Percentiles rank a stretch among this genome's conserved stretches.
These are phyloP conservation scores for Xiphorhynchus erythropygius DNA, from an alignment of 2,797 vertebrate genomes.

Conservation along the genomic window DNA sequence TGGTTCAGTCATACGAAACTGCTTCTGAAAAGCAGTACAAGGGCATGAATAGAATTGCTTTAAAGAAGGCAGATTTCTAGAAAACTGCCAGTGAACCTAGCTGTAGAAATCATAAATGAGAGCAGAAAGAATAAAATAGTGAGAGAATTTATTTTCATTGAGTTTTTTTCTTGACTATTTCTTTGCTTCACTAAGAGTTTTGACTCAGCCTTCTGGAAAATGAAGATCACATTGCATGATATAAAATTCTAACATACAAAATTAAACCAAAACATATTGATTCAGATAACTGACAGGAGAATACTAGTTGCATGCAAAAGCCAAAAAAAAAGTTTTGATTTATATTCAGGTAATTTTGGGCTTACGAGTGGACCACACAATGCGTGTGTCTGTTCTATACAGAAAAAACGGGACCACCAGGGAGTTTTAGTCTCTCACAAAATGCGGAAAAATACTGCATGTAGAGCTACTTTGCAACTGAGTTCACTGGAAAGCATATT, in stretches of 20 bases:
- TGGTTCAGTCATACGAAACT: neutral
- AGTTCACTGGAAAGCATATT: neutral
- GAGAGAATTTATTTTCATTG: neutral
- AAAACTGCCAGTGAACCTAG: neutral
- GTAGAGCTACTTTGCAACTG: neutral
- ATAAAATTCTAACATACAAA: neutral
- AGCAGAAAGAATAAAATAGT: neutral
- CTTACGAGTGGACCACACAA: neutral
- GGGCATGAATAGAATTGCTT: neutral
- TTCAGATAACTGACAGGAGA: neutral
- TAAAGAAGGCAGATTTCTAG: neutral
- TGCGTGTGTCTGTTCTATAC: conserved; percentile 26
- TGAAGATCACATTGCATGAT: neutral
- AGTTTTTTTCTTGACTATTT: neutral
- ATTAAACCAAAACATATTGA: neutral
- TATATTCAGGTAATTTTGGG: conserved; percentile 18
- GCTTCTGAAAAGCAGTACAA: neutral
- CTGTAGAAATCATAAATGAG: neutral
- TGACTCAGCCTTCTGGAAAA: neutral
- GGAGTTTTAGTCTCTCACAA: conserved; percentile 20
- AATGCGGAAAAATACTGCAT: neutral
- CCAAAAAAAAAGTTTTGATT: neutral
- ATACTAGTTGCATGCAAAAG: neutral
- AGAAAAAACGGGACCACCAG: neutral
- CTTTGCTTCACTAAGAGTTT: neutral